Conservation (phyloP, 2,888 invertebrate species). For the Chloroclysta siterata region DNA sequence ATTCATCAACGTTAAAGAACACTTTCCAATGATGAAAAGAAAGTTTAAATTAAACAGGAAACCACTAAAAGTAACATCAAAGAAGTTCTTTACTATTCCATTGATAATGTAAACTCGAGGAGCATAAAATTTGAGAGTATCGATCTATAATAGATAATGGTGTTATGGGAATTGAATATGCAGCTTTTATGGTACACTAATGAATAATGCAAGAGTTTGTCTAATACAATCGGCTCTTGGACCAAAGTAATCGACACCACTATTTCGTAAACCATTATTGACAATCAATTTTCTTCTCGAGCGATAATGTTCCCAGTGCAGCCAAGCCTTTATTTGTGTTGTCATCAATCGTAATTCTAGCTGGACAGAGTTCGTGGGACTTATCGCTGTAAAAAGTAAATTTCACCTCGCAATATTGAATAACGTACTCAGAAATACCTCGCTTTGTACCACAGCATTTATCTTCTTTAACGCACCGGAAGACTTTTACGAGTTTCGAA, state of each 20-base stretch:
- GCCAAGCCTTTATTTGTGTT: conserved; percentile 12
- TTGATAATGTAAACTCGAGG: conserved; percentile 44
- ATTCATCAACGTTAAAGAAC: conserved; percentile 31
- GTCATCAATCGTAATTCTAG: conserved; percentile 14
- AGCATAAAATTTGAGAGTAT: conserved; percentile 46
- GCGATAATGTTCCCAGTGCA: conserved; percentile 15
- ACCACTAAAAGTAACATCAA: conserved; percentile 49
- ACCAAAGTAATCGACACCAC: conserved; percentile 22
- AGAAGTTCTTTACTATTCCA: conserved; percentile 42
- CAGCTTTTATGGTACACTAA: conserved; percentile 37
- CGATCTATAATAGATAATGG: conserved; percentile 43
- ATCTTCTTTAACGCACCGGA: conserved; percentile 23
- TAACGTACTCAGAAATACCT: conserved; percentile 1
- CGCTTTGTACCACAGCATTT: conserved; percentile 5
- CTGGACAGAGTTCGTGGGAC: conserved; percentile 5
- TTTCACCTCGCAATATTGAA: conserved; percentile 1
- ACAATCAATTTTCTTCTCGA: conserved; percentile 25
- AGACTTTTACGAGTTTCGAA: conserved; percentile 37
- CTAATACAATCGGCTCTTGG: conserved; percentile 23
- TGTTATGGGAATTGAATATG: conserved; percentile 39
- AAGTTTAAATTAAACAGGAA: conserved; percentile 48
- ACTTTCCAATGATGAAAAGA: conserved; percentile 41
- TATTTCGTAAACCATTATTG: conserved; percentile 25
- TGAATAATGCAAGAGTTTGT: conserved; percentile 43
- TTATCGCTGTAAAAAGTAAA: neutral